Base-by-base conservation (phyloP, 92 coral and sea anemone species). In the Palythoa grandis region DNA sequence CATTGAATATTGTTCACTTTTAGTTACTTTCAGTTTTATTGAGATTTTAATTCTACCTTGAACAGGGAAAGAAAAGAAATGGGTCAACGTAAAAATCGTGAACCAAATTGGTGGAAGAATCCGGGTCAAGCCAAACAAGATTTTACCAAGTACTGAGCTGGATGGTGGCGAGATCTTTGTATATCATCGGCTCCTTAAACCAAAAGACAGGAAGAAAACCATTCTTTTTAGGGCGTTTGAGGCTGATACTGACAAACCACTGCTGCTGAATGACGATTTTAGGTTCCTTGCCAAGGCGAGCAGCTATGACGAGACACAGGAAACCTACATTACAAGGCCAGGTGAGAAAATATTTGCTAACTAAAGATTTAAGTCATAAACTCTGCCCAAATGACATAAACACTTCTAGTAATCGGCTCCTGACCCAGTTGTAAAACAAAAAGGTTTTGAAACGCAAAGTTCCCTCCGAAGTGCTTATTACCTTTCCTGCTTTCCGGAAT, bases 101-200 rank as follows among this genome's bases (percentile, higher is more conserved):
- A 91, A 91, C 73, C 93, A 91, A 84, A 90, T 91, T 77, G 91
- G 91, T 20, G 58, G 88, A 17, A 82, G 88, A 17, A 86, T 91
- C 52, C 88, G 86, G 12, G 53, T 91, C 82, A 91, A 78, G 40
- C 83, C 93, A 19, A 58, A 87, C 88, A 83, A 79, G 86, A 79
- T 91, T 60, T 88, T 91, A 17, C 93, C 93, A 20, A 88, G 78
- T 48, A 83, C 91, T 38, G 91, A 76, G 23, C 54, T 91, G 40
- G 86, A 90, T 79, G 82, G 87, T 72, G 93, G 93, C 20, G 93
- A 91, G 74, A 91, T 91, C 74, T 91, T 91, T 54, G 93, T 87
- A 65, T 91, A 91, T 69, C 93, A 91, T 68, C 91, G 91, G 83
- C 91, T 91, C 61, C 75, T 91, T 17, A 87, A 84, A 87, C 52